phyloP scores from a whole-genome alignment of 1,140 invertebrate genomes.

The Nautilus pompilius region DNA sequence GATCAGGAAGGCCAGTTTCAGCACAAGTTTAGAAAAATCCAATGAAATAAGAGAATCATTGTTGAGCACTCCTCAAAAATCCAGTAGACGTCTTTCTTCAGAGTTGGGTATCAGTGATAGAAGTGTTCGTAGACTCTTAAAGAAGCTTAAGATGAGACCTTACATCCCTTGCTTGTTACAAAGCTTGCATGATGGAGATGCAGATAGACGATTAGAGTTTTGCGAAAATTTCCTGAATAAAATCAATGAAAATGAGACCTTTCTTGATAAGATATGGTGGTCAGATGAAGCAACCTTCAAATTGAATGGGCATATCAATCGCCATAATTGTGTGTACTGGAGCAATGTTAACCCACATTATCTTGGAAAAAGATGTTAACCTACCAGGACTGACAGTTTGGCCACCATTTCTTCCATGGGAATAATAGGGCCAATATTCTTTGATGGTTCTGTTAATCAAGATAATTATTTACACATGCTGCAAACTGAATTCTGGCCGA shows the following conservation, averaged over 20 bases:
- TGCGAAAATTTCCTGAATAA: neutral
- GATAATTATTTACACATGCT: constrained; percentile 1
- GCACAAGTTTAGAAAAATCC: constrained; percentile 1
- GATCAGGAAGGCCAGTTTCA: neutral
- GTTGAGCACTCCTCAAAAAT: constrained; percentile 1
- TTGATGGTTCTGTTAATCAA: neutral
- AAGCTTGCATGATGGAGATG: constrained; percentile 2
- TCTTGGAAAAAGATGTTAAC: neutral
- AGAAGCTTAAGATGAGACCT: constrained; percentile 4
- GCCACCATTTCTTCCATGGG: constrained; percentile 1
- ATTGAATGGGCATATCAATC: constrained; percentile 3
- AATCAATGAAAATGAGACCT: neutral
- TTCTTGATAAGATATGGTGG: constrained; percentile 3
- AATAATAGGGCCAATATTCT: neutral
- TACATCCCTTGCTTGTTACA: neutral
- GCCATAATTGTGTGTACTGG: constrained; percentile 3
- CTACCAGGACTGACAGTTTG: neutral
- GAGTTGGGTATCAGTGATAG: neutral
- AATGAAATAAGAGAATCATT: constrained; percentile 1
- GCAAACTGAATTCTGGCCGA: no score
- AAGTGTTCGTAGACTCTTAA: neutral
- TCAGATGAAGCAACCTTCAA: constrained; percentile 2
- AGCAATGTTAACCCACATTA: neutral
- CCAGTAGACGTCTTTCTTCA: neutral
- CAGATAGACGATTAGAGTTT: neutral